Conservation (phyloP, 1,140 invertebrate species). For the Brachionus rotundiformis region DNA sequence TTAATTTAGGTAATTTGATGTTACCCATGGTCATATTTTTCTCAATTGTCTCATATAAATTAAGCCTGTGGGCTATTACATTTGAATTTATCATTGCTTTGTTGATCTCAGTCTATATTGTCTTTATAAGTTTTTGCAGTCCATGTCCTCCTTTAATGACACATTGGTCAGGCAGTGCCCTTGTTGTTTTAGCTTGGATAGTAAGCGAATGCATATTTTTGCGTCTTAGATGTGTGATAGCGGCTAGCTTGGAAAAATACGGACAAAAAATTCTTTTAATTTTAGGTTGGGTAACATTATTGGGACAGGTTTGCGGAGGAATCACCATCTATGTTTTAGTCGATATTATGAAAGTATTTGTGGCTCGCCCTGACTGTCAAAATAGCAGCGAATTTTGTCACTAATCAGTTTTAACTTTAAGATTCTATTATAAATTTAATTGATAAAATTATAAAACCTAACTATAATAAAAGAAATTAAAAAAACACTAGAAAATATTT, state of each 20-base stretch:
- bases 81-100: slow-evolving; percentile 15
- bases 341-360: slow-evolving; percentile 21
- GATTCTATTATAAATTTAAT: too few species aligned
- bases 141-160: slow-evolving; percentile 38
- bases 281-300: slow-evolving; percentile 16
- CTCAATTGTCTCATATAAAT: neutral
- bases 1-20: slow-evolving; percentile 40
- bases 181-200: slow-evolving; percentile 41
- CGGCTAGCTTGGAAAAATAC: slow-evolving; percentile 12
- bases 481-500: too few species aligned
- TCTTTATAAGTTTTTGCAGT: slow-evolving; percentile 18
- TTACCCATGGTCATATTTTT: slow-evolving; percentile 18
- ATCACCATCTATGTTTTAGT: neutral
- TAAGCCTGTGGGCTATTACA: neutral
- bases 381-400: neutral
- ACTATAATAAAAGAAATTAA: too few species aligned
- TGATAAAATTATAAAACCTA: too few species aligned
- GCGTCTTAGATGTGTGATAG: slow-evolving; percentile 36
- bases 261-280: neutral
- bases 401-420: too few species aligned
- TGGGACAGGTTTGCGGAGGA: slow-evolving; percentile 20
- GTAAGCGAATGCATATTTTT: slow-evolving; percentile 32
- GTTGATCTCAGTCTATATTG: slow-evolving; percentile 4
- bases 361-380: neutral
- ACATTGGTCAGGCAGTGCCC: neutral